These are phyloP conservation scores for Columba guinea DNA, from an alignment of 2,797 vertebrate species.

Conservation along the genomic window DNA sequence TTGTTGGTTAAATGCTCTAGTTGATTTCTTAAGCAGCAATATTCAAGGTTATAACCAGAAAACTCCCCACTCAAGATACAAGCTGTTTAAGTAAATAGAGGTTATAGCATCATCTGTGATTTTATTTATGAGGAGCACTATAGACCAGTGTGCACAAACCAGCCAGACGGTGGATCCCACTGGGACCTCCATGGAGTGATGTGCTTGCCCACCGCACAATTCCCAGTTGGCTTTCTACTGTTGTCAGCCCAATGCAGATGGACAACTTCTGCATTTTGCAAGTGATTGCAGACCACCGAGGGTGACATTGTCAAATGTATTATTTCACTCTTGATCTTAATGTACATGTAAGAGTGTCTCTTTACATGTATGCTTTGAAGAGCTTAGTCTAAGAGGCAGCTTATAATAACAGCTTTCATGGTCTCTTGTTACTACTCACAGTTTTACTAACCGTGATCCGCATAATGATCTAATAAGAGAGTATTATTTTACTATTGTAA, in stretches of 20 bases:
- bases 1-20: neutral
- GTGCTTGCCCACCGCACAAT: neutral
- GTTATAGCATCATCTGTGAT: neutral
- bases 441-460: neutral
- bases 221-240: neutral
- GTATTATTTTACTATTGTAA: neutral
- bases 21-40: neutral
- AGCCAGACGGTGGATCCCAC: neutral
- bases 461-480: neutral
- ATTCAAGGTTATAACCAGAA: neutral
- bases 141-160: neutral
- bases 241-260: constrained; percentile 9
- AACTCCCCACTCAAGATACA: neutral
- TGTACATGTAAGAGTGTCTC: neutral
- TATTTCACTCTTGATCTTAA: constrained; percentile 40
- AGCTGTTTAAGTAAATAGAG: neutral
- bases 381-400: constrained; percentile 19
- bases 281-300: neutral
- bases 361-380: neutral
- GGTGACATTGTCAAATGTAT: constrained; percentile 48
- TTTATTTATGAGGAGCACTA: neutral
- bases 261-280: constrained; percentile 21
- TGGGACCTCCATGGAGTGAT: neutral
- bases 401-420: neutral
- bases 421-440: neutral